These are phyloP conservation scores for Oopsacas minuta DNA, from an alignment of 37 sponge, comb jelly and placozoan species.

Conservation along the genomic window DNA sequence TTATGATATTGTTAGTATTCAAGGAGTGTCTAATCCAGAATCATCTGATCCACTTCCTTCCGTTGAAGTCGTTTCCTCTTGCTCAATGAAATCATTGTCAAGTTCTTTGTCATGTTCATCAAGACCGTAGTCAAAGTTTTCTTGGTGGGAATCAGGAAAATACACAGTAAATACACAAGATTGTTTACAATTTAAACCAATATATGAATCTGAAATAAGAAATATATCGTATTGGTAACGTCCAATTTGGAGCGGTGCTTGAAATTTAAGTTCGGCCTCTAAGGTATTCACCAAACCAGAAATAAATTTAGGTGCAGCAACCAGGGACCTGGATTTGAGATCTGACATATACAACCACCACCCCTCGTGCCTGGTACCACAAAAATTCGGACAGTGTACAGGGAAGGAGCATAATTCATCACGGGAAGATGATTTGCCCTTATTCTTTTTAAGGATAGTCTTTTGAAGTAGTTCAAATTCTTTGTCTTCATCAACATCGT, in stretches of 20 bases:
- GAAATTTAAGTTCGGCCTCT: not conserved
- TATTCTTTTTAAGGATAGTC: not conserved
- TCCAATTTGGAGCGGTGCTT: not conserved
- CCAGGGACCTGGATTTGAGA: not conserved
- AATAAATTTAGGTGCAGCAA: conserved; percentile 16
- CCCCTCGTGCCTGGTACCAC: not conserved
- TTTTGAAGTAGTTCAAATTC: not conserved
- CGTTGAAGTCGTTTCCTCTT: conserved; percentile 7
- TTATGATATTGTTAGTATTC: no score
- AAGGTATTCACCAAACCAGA: not conserved
- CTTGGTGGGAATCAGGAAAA: not conserved
- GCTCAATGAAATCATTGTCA: not conserved
- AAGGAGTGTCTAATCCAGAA: conserved; percentile 13
- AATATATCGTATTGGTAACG: not conserved
- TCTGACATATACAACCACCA: conserved; percentile 17
- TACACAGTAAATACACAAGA: not conserved
- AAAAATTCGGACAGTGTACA: not conserved
- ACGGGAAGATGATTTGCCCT: not conserved
- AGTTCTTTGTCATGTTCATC: not conserved
- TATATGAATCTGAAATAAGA: conserved; percentile 6
- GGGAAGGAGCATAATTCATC: not conserved
- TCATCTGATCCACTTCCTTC: not conserved
- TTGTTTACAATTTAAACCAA: not conserved
- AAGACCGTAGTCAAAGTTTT: not conserved
- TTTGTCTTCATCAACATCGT: not conserved